Base-by-base conservation (phyloP, 2,888 invertebrate species). In the Vesta saturnalis region DNA sequence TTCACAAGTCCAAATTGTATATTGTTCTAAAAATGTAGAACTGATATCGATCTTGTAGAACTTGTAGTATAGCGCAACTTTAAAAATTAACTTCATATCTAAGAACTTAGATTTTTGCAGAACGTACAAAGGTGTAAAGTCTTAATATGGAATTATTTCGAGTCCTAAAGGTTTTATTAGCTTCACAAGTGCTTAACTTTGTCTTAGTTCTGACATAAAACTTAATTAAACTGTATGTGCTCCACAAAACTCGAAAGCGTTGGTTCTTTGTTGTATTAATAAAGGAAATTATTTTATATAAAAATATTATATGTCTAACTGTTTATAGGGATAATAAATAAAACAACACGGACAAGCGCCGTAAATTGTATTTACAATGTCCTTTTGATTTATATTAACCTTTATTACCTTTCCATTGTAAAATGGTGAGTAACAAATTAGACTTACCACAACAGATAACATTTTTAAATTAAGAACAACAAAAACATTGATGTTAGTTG, bases 61-160 rank as follows among this genome's bases (percentile, higher is more conserved):
- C n/a, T n/a, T n/a, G n/a, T n/a, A n/a, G n/a, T n/a, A n/a, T n/a
- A n/a, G n/a, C n/a, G n/a, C n/a, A n/a, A n/a, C n/a, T n/a, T n/a
- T n/a, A n/a, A n/a, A n/a, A n/a, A n/a, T n/a, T n/a, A n/a, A n/a
- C n/a, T n/a, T n/a, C n/a, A n/a, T n/a, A n/a, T n/a, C n/a, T n/a
- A n/a, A n/a, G n/a, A n/a, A n/a, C n/a, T n/a, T n/a, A 18, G 35
- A 39, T 39, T 58, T 35, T 43, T 16, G 18, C 30, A 58, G 21
- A 59, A 21, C 12, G 16, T 46, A 46, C n/a, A n/a, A 39, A 39
- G 39, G 39, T n/a, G n/a, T 39, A 8, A 2, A 2, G 39, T 39
- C 39, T 39, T 39, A 39, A 39, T 39, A 39, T 39, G 39, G n/a
- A 39, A 39, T 39, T 23, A 23, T 23, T 39, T 39, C n/a, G 12